Evolutionary conservation across 1,140 invertebrate genomes (phyloP).

Genomic region (Drosophila littoralis): DNA sequence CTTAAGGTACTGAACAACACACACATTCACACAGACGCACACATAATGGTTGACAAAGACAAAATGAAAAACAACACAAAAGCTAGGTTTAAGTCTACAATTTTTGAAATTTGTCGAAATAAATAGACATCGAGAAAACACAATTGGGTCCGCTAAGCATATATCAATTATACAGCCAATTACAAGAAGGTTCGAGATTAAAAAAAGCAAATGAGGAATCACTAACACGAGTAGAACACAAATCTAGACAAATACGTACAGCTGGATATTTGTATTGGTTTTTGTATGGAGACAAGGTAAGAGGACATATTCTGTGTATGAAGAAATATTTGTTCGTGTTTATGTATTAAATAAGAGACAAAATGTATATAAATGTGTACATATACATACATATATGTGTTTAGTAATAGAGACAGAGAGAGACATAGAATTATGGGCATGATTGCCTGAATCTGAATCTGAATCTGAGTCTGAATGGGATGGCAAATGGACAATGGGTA

Average conservation of each 20-base stretch:
- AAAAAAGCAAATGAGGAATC: constrained; percentile 39
- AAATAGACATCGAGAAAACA: constrained; percentile 27
- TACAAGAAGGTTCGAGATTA: constrained; percentile 30
- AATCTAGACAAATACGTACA: constrained; percentile 23
- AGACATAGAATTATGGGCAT: constrained; percentile 39
- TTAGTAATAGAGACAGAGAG: constrained; percentile 10
- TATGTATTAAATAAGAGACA: constrained; percentile 13
- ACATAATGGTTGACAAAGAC: constrained; percentile 2
- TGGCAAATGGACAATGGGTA: constrained; percentile 74
- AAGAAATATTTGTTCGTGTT: constrained; percentile 7
- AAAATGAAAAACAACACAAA: constrained; percentile 37
- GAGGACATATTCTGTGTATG: constrained; percentile 1
- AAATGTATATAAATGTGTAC: not conserved
- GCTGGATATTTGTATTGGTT: constrained; percentile 10
- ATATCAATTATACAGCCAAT: constrained; percentile 62
- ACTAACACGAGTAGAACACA: constrained; percentile 3
- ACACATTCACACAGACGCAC: not conserved
- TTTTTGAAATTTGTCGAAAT: constrained; percentile 20
- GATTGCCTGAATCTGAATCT: constrained; percentile 38
- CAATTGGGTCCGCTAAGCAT: constrained; percentile 31
- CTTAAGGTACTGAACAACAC: constrained; percentile 23
- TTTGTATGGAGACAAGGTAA: constrained; percentile 16
- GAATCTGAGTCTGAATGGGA: constrained; percentile 50
- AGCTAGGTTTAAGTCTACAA: constrained; percentile 30
- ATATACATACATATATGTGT: not conserved